A percentile compares a stretch with the other conserved stretches of the same genome.
Conservation (phyloP, 2,888 invertebrate genomes). For the Eristalis tenax region DNA sequence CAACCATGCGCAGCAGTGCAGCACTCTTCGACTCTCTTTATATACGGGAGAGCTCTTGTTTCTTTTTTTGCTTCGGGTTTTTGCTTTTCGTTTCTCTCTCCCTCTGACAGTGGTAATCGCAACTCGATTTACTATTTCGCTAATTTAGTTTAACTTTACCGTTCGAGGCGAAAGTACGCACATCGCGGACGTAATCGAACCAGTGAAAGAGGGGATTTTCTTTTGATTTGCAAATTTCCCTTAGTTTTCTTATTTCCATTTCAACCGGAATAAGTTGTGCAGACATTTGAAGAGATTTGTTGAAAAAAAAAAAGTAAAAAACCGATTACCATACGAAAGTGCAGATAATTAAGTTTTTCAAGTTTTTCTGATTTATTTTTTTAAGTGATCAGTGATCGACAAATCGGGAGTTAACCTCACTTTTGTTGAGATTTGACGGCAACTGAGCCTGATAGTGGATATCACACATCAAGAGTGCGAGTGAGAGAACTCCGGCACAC, state of each 20-base stretch:
- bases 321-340: not conserved
- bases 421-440: not conserved
- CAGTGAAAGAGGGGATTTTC: conserved; percentile 2
- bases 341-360: not conserved
- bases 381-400: too few relatives aligned
- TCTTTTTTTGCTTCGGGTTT: not conserved
- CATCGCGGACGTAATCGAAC: not conserved
- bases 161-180: conserved; percentile 26
- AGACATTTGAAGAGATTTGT: not conserved
- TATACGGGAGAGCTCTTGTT: not conserved
- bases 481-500: not conserved
- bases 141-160: conserved; percentile 54
- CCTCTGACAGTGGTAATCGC: not conserved
- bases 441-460: conserved; percentile 1
- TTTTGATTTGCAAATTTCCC: conserved; percentile 33
- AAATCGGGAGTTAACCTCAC: conserved; percentile 15
- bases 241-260: conserved; percentile 12
- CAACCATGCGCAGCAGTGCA: not conserved
- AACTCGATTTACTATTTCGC: not conserved
- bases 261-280: conserved; percentile 51
- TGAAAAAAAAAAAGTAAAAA: not conserved
- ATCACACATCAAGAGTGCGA: conserved; percentile 29
- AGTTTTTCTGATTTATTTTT: not conserved
- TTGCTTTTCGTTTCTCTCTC: not conserved
- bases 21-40: not conserved